Percentiles rank a stretch among this genome's conserved stretches.
phyloP scores from a whole-genome alignment of 2,888 invertebrate genomes.

The Micoletzkya japonica region DNA sequence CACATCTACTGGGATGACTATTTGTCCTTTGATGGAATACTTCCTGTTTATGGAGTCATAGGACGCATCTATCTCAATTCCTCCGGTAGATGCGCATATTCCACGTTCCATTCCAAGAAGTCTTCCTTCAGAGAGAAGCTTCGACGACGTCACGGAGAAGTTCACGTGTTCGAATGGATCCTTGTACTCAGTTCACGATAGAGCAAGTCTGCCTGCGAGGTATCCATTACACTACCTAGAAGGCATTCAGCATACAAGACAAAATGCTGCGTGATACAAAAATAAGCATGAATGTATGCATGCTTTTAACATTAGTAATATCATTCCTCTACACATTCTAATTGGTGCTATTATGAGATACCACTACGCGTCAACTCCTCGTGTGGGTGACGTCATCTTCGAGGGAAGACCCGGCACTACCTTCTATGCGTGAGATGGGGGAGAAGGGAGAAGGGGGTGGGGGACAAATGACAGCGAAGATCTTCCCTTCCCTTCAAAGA shows the following conservation, averaged over 20 bases:
- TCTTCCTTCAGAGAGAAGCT: slow-evolving; percentile 32
- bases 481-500: neutral
- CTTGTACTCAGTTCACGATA: slow-evolving; percentile 43
- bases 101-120: neutral
- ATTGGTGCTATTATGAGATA: slow-evolving; percentile 33
- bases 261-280: too few relatives aligned
- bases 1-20: slow-evolving; percentile 41
- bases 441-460: neutral
- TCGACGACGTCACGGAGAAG: slow-evolving; percentile 39
- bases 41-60: slow-evolving; percentile 49
- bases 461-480: slow-evolving; percentile 5
- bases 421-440: slow-evolving; percentile 38
- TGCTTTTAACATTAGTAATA: neutral
- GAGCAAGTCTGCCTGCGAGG: slow-evolving; percentile 43
- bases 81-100: neutral
- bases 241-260: too few relatives aligned
- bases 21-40: slow-evolving; percentile 39
- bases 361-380: slow-evolving; percentile 47
- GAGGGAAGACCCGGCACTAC: slow-evolving; percentile 52
- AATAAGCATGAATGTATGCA: too few relatives aligned
- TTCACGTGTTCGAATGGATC: slow-evolving; percentile 45
- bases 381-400: slow-evolving; percentile 56
- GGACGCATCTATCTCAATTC: slow-evolving; percentile 42
- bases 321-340: neutral
- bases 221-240: too few relatives aligned